Evolutionary conservation across 2,888 invertebrate genomes (phyloP), one percentile per base, ranked within the genome.

Genomic region (Vesta saturnalis): DNA sequence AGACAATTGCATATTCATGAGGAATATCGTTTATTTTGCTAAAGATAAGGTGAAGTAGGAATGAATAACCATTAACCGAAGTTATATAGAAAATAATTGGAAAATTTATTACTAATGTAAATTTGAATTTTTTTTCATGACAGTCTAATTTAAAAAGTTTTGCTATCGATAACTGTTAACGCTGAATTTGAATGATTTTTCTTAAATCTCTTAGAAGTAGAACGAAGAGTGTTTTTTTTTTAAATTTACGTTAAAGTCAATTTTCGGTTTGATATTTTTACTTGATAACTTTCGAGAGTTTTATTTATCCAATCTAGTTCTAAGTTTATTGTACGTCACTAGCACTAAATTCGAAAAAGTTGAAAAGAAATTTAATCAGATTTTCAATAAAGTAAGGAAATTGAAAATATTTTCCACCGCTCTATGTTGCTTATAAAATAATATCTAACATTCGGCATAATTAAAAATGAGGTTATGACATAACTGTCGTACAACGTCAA

Each of bases 61-160:
- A 39, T 39, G 39, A 39, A 39, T 39, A 39, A 39, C n/a, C n/a
- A 39, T 39, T 2, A 3, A 6, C 2, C 3, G n/a, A n/a, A n/a
- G n/a, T n/a, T n/a, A n/a, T n/a, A n/a, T n/a, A n/a, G n/a, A n/a
- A n/a, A n/a, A n/a, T n/a, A n/a, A 12, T 43, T 43, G 14, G 3
- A 10, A 43, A 43, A 5, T 43, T 43, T 43, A n/a, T 43, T 43
- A 43, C 14, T 43, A 43, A n/a, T n/a, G n/a, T n/a, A n/a, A n/a
- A n/a, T n/a, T n/a, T n/a, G n/a, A n/a, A n/a, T n/a, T n/a, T n/a
- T n/a, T 14, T 43, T 43, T 19, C 12, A 8, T 21, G 21, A 52
- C 52, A 21, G 21, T 47, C 18, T 52, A 52, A 52, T 52, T 19
- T 21, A 52, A 52, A 52, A 52, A 52, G 19, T 52, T 52, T 47